phyloP scores from a whole-genome alignment of 2,797 vertebrate species.

The Mycteria americana region DNA sequence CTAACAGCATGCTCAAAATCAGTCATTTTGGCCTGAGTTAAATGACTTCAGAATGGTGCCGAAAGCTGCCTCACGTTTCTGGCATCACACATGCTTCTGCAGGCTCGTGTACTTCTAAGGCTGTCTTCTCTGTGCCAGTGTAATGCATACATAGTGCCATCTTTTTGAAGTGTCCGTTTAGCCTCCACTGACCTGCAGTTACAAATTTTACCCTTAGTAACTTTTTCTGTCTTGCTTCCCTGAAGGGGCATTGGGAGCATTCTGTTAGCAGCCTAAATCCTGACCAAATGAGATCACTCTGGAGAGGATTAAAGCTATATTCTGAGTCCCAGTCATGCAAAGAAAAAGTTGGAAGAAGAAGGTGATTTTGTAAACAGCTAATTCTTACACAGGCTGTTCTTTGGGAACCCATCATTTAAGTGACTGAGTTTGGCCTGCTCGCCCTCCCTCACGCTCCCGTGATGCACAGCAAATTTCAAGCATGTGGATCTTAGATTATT shows the following conservation, averaged over 20 bases:
- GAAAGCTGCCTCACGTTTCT: background rate
- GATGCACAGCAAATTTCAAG: background rate
- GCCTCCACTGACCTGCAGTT: background rate
- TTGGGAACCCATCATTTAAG: background rate
- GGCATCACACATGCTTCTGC: background rate
- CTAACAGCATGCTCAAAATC: background rate
- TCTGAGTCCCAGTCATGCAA: background rate
- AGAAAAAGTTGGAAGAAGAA: background rate
- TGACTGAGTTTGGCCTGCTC: background rate
- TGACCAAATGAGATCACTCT: background rate
- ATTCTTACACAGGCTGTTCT: background rate
- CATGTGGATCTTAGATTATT: background rate
- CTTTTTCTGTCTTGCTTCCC: background rate
- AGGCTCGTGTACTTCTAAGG: background rate
- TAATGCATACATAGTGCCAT: no score
- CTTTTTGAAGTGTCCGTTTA: background rate
- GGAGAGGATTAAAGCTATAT: background rate
- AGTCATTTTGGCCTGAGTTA: background rate
- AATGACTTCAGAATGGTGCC: background rate
- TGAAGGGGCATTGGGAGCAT: background rate
- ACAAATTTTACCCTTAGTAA: background rate
- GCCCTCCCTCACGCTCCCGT: accelerated
- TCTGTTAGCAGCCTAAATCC: background rate
- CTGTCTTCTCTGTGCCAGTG: background rate
- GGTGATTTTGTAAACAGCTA: background rate